Percentiles rank a stretch among this genome's conserved stretches.
Conservation (phyloP, 2,797 vertebrate genomes). For the Onychomys torridus region DNA sequence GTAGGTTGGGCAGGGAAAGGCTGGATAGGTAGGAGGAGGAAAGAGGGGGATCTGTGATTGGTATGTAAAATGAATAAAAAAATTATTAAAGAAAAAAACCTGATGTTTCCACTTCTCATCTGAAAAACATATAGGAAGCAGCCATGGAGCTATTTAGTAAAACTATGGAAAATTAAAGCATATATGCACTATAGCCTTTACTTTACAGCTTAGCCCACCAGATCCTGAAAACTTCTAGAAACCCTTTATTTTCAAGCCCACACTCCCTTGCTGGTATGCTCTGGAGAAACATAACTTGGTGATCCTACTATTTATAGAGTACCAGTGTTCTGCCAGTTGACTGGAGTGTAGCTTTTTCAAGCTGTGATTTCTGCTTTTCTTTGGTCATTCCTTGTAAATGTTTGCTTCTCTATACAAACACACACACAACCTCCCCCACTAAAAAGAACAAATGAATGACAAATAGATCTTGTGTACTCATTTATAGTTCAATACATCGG, state of each 20-base stretch:
- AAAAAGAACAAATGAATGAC: background rate
- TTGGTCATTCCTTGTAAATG: background rate
- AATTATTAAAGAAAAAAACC: background rate
- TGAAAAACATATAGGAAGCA: background rate
- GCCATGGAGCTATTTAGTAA: background rate
- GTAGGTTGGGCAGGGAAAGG: too few relatives aligned
- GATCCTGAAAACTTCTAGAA: too few relatives aligned
- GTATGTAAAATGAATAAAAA: too few relatives aligned
- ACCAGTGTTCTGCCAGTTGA: background rate
- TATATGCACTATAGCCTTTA: too few relatives aligned
- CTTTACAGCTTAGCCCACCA: too few relatives aligned
- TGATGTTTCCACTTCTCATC: background rate
- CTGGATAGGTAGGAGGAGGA: too few relatives aligned
- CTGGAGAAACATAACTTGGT: background rate
- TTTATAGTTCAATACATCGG: background rate
- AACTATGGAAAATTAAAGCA: background rate
- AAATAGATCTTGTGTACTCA: background rate
- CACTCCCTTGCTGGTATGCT: background rate
- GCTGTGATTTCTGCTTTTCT: background rate
- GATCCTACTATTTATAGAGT: background rate
- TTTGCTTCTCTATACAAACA: background rate
- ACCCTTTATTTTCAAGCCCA: background rate
- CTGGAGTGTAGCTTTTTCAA: background rate
- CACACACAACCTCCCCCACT: background rate
- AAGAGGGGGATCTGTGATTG: too few relatives aligned